Conservation (phyloP, 2,888 invertebrate species). For the Aphidoletes aphidimyza region DNA sequence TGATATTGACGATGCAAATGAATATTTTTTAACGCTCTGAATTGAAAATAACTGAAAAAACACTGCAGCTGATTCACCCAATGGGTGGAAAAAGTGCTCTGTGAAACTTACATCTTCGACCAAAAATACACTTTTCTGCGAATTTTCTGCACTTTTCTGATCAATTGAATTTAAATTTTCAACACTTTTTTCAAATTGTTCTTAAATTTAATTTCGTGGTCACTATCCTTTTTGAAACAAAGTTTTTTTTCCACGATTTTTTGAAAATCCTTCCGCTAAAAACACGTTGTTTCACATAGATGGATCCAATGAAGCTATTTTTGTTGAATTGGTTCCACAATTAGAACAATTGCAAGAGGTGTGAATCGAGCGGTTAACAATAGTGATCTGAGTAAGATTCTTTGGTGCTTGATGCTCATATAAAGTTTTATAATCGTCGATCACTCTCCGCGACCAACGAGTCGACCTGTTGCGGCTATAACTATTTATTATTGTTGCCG, state of each 20-base stretch:
- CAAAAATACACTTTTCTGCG: too few species aligned
- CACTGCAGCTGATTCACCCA: too few species aligned
- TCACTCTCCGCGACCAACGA: constrained; percentile 24
- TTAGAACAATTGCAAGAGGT: constrained; percentile 2
- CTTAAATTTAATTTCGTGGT: not conserved
- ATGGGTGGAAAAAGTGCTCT: too few species aligned
- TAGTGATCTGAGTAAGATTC: constrained; percentile 32
- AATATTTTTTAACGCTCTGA: too few species aligned
- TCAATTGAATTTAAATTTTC: not conserved
- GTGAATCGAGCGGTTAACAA: constrained; percentile 23
- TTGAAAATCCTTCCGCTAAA: not conserved
- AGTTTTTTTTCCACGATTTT: not conserved
- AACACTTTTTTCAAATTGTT: constrained; percentile 9
- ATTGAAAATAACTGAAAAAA: too few species aligned
- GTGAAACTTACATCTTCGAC: too few species aligned
- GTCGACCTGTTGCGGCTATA: constrained; percentile 19
- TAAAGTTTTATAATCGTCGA: not conserved
- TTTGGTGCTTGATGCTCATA: constrained; percentile 4
- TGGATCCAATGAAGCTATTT: not conserved
- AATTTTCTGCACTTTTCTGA: too few species aligned
- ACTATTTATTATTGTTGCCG: constrained; percentile 3
- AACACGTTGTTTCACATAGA: not conserved
- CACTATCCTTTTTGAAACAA: constrained; percentile 34
- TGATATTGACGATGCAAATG: too few species aligned
- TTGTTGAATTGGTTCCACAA: not conserved